Conservation (phyloP, 2,113 vertebrate genomes). For the Arothron firmamentum region DNA sequence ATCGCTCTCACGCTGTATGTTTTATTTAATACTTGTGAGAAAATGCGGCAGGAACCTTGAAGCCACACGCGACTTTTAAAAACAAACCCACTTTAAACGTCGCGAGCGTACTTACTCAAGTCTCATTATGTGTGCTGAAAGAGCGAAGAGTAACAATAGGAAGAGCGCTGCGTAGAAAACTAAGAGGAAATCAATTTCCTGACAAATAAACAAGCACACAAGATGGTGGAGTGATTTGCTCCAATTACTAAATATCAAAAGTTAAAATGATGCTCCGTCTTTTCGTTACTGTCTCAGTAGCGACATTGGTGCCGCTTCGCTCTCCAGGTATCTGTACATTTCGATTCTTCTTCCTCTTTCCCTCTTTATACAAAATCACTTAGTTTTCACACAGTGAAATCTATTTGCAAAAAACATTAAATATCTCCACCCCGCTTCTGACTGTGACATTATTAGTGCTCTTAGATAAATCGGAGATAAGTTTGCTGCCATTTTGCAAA, state of each 20-base stretch:
- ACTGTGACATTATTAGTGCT: slow-evolving; percentile 38
- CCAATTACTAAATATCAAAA: slow-evolving; percentile 23
- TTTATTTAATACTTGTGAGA: slow-evolving; percentile 57
- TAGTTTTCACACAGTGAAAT: slow-evolving; percentile 25
- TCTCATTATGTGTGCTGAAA: slow-evolving; percentile 27
- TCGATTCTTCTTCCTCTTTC: not conserved
- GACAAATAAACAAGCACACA: slow-evolving; percentile 30
- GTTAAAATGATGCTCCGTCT: not conserved
- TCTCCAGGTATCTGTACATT: slow-evolving; percentile 2
- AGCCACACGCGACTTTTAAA: slow-evolving; percentile 46
- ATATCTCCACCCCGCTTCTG: slow-evolving; percentile 34
- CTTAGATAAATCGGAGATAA: slow-evolving; percentile 36
- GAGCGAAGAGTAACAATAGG: no score
- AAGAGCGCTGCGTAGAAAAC: slow-evolving; percentile 12
- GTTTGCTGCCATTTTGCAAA: slow-evolving; percentile 27
- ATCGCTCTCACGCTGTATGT: slow-evolving; percentile 46
- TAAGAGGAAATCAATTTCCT: slow-evolving; percentile 33
- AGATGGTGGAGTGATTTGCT: slow-evolving; percentile 23
- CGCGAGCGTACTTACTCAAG: slow-evolving; percentile 46
- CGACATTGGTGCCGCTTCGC: slow-evolving; percentile 1
- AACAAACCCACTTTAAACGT: slow-evolving; percentile 52
- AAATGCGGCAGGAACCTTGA: slow-evolving; percentile 49
- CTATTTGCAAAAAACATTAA: slow-evolving; percentile 55
- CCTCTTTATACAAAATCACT: slow-evolving; percentile 2
- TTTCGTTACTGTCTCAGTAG: not conserved